Conservation (phyloP, 1,140 invertebrate species). For the Drosophila suzukii region DNA sequence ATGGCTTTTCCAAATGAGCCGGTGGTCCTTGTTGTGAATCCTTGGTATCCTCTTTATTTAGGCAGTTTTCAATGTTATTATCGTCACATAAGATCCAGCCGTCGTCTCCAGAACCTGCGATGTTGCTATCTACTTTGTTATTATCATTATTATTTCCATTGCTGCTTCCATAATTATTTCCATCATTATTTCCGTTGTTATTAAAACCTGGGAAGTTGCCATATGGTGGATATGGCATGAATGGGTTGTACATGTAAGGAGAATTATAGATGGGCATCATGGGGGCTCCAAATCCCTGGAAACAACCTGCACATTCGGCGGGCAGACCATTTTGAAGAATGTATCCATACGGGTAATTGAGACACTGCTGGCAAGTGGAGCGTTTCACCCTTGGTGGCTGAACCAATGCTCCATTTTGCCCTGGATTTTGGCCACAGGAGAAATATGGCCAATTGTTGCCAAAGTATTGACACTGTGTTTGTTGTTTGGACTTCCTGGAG, state of each 20-base stretch:
- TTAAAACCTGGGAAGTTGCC: background rate
- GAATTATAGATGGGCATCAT: constrained; percentile 33
- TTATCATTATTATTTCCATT: constrained; percentile 29
- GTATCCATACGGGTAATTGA: constrained; percentile 46
- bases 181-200: constrained; percentile 6
- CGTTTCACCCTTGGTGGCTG: constrained; percentile 14
- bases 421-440: constrained; percentile 12
- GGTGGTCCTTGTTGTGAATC: background rate
- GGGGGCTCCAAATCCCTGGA: constrained; percentile 30
- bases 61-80: constrained; percentile 50
- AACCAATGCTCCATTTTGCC: background rate
- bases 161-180: constrained; percentile 8
- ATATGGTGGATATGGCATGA: constrained; percentile 17
- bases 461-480: constrained; percentile 28
- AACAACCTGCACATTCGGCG: constrained; percentile 43
- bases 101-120: background rate
- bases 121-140: background rate
- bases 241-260: constrained; percentile 24
- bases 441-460: constrained; percentile 54
- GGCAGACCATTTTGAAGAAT: constrained; percentile 57
- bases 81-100: constrained; percentile 7
- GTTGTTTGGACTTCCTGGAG: background rate
- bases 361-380: constrained; percentile 42
- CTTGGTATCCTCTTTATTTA: constrained; percentile 1
- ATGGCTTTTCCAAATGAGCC: constrained; percentile 19